phyloP scores from a whole-genome alignment of 1,140 invertebrate genomes.

The Homarus americanus region DNA sequence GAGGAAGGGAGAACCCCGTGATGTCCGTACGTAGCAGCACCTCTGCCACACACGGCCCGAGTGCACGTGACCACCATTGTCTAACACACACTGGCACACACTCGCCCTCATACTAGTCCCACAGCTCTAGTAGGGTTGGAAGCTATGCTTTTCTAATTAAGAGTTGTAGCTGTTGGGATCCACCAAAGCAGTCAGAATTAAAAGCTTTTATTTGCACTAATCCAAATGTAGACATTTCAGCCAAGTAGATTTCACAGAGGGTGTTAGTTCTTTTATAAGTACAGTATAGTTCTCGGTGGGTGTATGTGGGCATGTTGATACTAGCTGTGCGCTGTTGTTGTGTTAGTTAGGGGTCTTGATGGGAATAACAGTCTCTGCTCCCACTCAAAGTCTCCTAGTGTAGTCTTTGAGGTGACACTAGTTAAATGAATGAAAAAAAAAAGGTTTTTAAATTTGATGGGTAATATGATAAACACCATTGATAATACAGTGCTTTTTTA shows the following conservation, averaged over 20 bases:
- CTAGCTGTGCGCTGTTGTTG: conserved; percentile 66
- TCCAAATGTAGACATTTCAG: conserved; percentile 65
- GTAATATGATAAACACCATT: not conserved
- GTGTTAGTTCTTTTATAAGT: conserved; percentile 21
- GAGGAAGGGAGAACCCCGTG: conserved; percentile 58
- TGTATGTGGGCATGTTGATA: conserved; percentile 70
- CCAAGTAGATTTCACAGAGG: conserved; percentile 54
- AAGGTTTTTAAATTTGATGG: conserved; percentile 24
- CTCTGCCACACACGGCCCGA: conserved; percentile 70
- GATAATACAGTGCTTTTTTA: not conserved
- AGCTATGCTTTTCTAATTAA: conserved; percentile 66
- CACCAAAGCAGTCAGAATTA: conserved; percentile 57
- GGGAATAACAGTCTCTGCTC: conserved; percentile 60
- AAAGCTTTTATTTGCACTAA: conserved; percentile 68
- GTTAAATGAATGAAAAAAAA: conserved; percentile 21
- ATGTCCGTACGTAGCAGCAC: conserved; percentile 70
- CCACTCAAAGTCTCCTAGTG: conserved; percentile 29
- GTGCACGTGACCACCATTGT: conserved; percentile 67
- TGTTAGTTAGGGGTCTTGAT: conserved; percentile 69
- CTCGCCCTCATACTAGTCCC: conserved; percentile 69
- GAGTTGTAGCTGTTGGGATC: conserved; percentile 61
- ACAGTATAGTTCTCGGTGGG: conserved; percentile 38
- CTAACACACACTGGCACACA: conserved; percentile 67
- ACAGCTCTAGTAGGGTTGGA: conserved; percentile 62
- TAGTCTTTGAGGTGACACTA: conserved; percentile 6